Percentiles rank a stretch among this genome's conserved stretches.
phyloP scores from a whole-genome alignment of 92 coral and sea anemone species.

The Paragorgia papillata region DNA sequence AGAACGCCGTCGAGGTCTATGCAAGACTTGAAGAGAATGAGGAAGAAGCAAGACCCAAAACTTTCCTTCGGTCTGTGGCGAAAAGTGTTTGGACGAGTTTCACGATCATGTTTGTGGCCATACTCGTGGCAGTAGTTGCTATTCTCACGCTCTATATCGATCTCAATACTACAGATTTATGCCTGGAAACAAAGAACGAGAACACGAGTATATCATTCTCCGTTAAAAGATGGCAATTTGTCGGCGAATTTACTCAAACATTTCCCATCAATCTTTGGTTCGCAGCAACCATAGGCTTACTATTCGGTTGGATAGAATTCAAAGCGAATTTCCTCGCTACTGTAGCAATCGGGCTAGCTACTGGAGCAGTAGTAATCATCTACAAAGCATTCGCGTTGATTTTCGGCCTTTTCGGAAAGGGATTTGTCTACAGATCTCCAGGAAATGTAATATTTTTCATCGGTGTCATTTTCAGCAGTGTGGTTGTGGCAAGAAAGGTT shows the following conservation, averaged over 20 bases:
- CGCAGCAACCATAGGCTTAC: neutral
- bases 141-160: neutral
- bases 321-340: slow-evolving; percentile 2
- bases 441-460: neutral
- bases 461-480: no score
- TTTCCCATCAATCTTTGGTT: neutral
- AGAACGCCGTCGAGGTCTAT: no score
- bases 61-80: no score
- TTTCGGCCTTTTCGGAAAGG: slow-evolving; percentile 3
- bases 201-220: neutral
- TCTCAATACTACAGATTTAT: neutral
- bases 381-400: neutral
- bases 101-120: neutral
- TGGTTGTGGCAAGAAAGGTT: neutral
- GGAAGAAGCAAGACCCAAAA: no score
- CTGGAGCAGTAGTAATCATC: neutral
- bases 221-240: neutral
- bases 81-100: neutral
- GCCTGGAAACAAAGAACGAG: neutral
- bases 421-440: neutral
- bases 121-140: neutral
- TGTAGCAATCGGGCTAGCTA: neutral
- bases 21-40: no score
- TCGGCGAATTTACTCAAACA: neutral
- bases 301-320: slow-evolving; percentile 32